These are phyloP conservation scores for Andrena flavipes DNA, from an alignment of 2,888 invertebrate genomes.

Conservation along the genomic window DNA sequence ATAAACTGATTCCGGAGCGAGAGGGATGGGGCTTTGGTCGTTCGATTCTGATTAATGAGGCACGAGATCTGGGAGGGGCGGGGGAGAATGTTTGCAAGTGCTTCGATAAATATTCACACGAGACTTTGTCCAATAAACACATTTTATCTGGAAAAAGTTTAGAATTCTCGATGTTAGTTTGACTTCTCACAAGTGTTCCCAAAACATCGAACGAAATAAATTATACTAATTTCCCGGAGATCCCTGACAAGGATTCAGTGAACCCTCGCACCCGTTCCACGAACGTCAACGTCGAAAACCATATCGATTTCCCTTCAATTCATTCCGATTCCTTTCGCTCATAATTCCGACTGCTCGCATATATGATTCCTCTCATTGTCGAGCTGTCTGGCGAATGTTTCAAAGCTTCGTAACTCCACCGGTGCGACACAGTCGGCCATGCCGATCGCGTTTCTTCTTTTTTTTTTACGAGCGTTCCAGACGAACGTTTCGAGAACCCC, in stretches of 20 bases:
- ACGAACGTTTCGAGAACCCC: slow-evolving; percentile 11
- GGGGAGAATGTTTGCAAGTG: too few relatives aligned
- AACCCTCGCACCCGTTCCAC: not conserved
- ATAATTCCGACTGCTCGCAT: slow-evolving; percentile 29
- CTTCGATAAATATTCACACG: too few relatives aligned
- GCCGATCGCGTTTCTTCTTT: not conserved
- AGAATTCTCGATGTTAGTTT: too few relatives aligned
- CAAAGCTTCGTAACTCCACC: not conserved
- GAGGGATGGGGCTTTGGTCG: too few relatives aligned
- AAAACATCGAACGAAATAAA: slow-evolving; percentile 10
- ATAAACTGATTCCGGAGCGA: too few relatives aligned
- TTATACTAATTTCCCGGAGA: slow-evolving; percentile 19
- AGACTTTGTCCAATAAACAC: too few relatives aligned
- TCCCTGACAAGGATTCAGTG: not conserved
- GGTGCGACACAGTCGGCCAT: not conserved
- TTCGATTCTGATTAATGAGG: too few relatives aligned
- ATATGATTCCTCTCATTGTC: slow-evolving; percentile 40
- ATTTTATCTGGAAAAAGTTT: too few relatives aligned
- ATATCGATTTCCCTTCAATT: slow-evolving; percentile 39
- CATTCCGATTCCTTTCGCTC: slow-evolving; percentile 10
- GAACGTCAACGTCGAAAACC: slow-evolving; percentile 10
- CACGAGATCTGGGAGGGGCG: too few relatives aligned
- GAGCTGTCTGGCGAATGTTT: slow-evolving; percentile 1
- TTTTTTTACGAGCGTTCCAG: not conserved
- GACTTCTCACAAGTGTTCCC: too few relatives aligned